Percentiles rank a stretch among this genome's conserved stretches.
These are phyloP conservation scores for Ennomos quercinarius DNA, from an alignment of 2,888 invertebrate genomes.

Conservation along the genomic window DNA sequence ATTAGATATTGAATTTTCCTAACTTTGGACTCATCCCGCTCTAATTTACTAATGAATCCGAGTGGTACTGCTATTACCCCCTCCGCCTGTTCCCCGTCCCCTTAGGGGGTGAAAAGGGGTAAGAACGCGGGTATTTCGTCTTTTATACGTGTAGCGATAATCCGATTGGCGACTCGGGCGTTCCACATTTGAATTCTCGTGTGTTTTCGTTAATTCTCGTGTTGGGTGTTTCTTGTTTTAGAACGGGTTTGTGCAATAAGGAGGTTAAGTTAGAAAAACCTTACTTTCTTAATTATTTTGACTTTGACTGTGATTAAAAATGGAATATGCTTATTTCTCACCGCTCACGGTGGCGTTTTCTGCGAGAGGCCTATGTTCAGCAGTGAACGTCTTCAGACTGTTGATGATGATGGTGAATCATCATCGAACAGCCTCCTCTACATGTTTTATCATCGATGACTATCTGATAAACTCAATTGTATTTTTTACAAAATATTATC, in stretches of 20 bases:
- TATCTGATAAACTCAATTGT: no score
- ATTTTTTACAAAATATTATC: slow-evolving; percentile 26
- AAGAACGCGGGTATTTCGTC: slow-evolving; percentile 81
- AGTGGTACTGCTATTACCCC: slow-evolving; percentile 81
- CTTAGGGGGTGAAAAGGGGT: slow-evolving; percentile 48
- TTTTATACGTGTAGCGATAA: slow-evolving; percentile 84
- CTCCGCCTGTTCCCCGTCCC: slow-evolving; percentile 47
- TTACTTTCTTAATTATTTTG: not conserved
- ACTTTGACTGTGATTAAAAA: no score
- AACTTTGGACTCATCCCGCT: slow-evolving; percentile 86
- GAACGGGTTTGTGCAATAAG: slow-evolving; percentile 21
- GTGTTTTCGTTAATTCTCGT: slow-evolving; percentile 59
- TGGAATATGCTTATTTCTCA: no score
- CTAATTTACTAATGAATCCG: slow-evolving; percentile 86
- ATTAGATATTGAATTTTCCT: slow-evolving; percentile 86
- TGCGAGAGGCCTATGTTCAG: no score
- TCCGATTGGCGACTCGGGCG: slow-evolving; percentile 82
- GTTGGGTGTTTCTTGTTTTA: slow-evolving; percentile 28
- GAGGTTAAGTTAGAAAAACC: slow-evolving; percentile 11
- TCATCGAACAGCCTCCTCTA: no score
- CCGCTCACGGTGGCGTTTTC: no score
- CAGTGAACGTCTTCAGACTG: no score
- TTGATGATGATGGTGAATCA: no score
- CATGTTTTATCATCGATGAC: no score
- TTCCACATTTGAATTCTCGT: slow-evolving; percentile 81